A percentile compares a stretch with the other conserved stretches of the same genome.
Conservation (phyloP, 2,888 invertebrate species). For the Cremastinae sp. region DNA sequence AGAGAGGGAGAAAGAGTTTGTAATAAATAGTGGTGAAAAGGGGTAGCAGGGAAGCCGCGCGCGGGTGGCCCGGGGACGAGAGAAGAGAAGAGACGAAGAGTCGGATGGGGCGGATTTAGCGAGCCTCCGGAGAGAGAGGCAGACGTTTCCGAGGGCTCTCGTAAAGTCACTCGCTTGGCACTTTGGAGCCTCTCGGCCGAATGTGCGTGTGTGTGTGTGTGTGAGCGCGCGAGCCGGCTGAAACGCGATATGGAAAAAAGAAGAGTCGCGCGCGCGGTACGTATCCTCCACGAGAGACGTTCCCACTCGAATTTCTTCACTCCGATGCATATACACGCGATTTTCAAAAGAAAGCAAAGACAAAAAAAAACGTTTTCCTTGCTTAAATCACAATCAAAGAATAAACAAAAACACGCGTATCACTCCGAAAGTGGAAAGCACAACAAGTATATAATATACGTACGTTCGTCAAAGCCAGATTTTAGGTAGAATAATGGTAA, state of each 20-base stretch:
- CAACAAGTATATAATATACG: too few species aligned
- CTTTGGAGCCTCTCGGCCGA: constrained; percentile 54
- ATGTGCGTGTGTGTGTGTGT: constrained; percentile 18
- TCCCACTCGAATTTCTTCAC: too few species aligned
- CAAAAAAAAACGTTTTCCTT: too few species aligned
- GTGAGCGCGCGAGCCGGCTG: constrained; percentile 49
- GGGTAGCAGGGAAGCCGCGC: constrained; percentile 4
- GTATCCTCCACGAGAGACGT: too few species aligned
- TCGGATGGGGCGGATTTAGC: constrained; percentile 50
- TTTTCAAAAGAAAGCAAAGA: too few species aligned
- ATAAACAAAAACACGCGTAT: too few species aligned
- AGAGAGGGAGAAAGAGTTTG: constrained; percentile 16
- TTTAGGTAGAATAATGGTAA: too few species aligned
- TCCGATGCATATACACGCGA: too few species aligned
- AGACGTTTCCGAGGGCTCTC: constrained; percentile 71
- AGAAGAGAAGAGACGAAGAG: constrained; percentile 26
- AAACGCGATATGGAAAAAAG: constrained; percentile 46
- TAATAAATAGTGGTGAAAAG: not conserved
- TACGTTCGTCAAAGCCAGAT: too few species aligned
- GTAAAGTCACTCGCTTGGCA: constrained; percentile 69
- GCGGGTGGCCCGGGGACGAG: constrained; percentile 29
- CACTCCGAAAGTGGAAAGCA: too few species aligned
- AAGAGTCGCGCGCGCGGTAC: not conserved
- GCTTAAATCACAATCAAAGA: too few species aligned
- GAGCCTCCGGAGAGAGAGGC: constrained; percentile 56